Evolutionary conservation across 2,888 invertebrate genomes (phyloP).

Genomic region (Dynastes tityus): DNA sequence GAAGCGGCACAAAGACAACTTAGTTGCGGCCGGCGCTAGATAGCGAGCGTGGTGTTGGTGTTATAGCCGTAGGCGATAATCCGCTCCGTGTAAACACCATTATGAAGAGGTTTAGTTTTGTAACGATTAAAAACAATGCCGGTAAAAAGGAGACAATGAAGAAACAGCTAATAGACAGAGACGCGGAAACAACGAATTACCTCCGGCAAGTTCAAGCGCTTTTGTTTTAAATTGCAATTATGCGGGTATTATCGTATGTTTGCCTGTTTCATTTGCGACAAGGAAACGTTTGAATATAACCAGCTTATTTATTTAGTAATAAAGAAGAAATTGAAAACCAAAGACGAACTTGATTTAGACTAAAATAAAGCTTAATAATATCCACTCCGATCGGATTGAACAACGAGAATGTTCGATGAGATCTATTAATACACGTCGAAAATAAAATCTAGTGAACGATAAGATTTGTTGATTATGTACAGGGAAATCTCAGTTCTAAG

Average conservation of each 20-base stretch:
- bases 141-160: background rate
- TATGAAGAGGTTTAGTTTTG: background rate
- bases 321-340: too few relatives aligned
- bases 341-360: too few relatives aligned
- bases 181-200: background rate
- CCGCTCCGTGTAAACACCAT: slow-evolving; percentile 1
- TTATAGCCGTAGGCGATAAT: background rate
- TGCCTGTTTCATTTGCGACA: background rate
- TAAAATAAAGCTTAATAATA: too few relatives aligned
- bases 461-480: too few relatives aligned
- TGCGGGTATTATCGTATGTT: background rate
- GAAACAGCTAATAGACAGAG: background rate
- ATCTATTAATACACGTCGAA: background rate
- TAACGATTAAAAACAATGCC: slow-evolving; percentile 10
- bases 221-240: slow-evolving; percentile 14
- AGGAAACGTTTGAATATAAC: background rate
- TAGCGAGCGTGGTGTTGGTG: background rate
- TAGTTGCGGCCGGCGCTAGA: background rate
- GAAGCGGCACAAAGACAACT: background rate
- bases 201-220: background rate
- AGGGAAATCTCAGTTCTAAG: background rate
- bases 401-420: too few relatives aligned
- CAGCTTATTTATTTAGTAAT: too few relatives aligned
- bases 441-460: background rate
- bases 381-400: too few relatives aligned